A percentile compares a stretch with the other conserved stretches of the same genome.
These are phyloP conservation scores for Atta colombica DNA, from an alignment of 1,140 invertebrate genomes.

Conservation along the genomic window DNA sequence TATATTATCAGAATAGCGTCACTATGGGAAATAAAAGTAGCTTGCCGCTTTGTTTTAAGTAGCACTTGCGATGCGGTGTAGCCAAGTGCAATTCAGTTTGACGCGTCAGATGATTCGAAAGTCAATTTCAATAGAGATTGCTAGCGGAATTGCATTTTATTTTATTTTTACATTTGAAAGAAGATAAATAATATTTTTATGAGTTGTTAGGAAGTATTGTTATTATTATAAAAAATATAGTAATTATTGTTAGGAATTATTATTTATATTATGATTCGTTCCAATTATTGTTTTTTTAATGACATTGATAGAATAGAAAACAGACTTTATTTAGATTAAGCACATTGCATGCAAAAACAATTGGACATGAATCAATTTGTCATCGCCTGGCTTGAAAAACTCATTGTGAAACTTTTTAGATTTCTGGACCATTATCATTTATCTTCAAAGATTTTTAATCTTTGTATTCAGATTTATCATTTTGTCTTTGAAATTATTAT, in stretches of 20 bases:
- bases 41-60: slow-evolving; percentile 19
- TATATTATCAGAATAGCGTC: background rate
- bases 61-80: slow-evolving; percentile 11
- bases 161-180: background rate
- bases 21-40: background rate
- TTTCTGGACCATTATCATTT: background rate
- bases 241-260: background rate
- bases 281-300: background rate
- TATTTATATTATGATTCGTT: background rate
- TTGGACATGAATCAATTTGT: background rate
- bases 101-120: background rate
- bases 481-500: background rate
- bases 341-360: background rate
- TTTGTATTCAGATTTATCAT: background rate
- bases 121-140: background rate
- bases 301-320: background rate
- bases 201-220: background rate
- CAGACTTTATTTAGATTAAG: slow-evolving; percentile 24
- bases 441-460: background rate
- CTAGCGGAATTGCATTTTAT: slow-evolving; percentile 7
- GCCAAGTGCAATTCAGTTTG: slow-evolving; percentile 31
- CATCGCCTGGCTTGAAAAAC: background rate
- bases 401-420: background rate
- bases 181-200: background rate
- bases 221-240: background rate